Percentiles rank a stretch among this genome's conserved stretches.
These are phyloP conservation scores for Valencia hispanica DNA, from an alignment of 2,797 vertebrate species.

Conservation along the genomic window DNA sequence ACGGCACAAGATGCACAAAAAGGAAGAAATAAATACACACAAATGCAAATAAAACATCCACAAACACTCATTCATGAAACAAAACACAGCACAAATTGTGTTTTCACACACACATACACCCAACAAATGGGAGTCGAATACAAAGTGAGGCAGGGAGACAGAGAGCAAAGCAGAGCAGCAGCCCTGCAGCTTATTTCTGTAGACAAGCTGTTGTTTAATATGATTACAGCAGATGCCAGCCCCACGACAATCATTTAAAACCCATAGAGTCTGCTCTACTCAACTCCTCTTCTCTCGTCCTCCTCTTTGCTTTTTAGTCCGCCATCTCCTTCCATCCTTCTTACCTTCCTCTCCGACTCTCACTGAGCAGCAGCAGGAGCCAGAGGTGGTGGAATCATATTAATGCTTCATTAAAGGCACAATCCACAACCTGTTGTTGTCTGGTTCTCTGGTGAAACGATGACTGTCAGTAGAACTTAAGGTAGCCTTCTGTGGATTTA, in stretches of 20 bases:
- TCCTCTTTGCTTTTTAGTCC: conserved; percentile 15
- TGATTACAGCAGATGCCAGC: conserved; percentile 63
- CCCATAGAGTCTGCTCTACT: conserved; percentile 69
- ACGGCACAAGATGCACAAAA: conserved; percentile 6
- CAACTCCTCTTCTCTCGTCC: conserved; percentile 25
- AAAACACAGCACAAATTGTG: too few relatives aligned
- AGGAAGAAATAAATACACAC: conserved; percentile 12
- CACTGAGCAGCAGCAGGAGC: conserved; percentile 26
- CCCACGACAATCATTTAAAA: conserved; percentile 68
- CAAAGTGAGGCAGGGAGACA: conserved; percentile 47
- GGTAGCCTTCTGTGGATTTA: conserved; percentile 17
- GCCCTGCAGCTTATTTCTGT: conserved; percentile 72
- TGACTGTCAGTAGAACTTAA: conserved; percentile 18
- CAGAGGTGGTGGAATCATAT: conserved; percentile 34
- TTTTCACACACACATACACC: conserved; percentile 8
- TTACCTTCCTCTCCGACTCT: conserved; percentile 6
- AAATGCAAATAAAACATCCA: conserved; percentile 11
- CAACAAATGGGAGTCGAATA: conserved; percentile 25
- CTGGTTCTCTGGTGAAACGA: conserved; percentile 6
- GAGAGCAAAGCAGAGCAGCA: conserved; percentile 68
- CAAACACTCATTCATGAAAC: neutral
- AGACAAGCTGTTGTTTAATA: conserved; percentile 80
- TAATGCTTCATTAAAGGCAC: conserved; percentile 50
- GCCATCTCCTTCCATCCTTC: neutral
- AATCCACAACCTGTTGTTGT: conserved; percentile 53